Evolutionary conservation across 2,888 invertebrate species (phyloP), one percentile per base, ranked within the genome.

Genomic region (Myopa tessellatipennis): DNA sequence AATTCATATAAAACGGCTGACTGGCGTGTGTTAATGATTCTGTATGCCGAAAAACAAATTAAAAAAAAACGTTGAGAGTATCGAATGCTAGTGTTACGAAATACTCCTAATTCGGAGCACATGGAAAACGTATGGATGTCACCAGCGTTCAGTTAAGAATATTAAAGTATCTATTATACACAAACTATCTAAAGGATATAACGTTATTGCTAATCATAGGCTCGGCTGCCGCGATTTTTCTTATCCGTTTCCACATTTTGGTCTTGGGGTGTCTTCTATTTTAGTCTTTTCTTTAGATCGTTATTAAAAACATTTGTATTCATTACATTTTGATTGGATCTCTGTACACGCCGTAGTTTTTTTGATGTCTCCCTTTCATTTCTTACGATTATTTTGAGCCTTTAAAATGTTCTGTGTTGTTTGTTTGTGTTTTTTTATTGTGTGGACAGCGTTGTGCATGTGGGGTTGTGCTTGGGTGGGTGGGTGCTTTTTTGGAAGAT

Each of bases 1-100:
- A 55, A 68, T 58, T 67, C 74, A 38, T 14, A 58, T 36, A 68
- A 36, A n/a, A 18, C 74, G 58, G 58, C 68, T 65, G 34, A 26
- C 26, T 63, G 6, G n/a, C 12, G 61, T 8, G 10, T 5, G 10
- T 18, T 63, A 34, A 18, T 12, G 26, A 7, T 18, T 63, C 26
- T 10, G 8, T 4, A 6, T 26, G n/a, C 34, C 26, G 61, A 1
- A 58, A 58, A 58, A 12, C 5, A 16, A 16, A 58, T 58, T 12
- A 12, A 6, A 58, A 58, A 18, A 16, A 18, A 12, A n/a, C 26
- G 61, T 26, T 8, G n/a, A n/a, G n/a, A n/a, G n/a, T n/a, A n/a
- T n/a, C n/a, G n/a, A n/a, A n/a, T n/a, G 34, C 26, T 4, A 63
- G 61, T 63, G 61, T 63, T 63, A 63, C 34, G 61, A 63, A 63